Evolutionary conservation across 2,888 invertebrate genomes (phyloP).

Genomic region (Papilio elwesi): DNA sequence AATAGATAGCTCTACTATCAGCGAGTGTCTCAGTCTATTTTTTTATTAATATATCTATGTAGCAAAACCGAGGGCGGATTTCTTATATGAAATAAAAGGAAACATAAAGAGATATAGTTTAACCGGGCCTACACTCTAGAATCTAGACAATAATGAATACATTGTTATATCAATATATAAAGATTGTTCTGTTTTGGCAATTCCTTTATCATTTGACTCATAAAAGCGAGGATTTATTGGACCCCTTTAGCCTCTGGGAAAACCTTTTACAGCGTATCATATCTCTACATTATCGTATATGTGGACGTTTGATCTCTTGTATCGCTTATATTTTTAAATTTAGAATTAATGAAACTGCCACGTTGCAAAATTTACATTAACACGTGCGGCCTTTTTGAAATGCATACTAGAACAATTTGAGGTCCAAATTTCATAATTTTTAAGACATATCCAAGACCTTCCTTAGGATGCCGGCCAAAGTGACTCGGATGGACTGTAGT

Average conservation of each 20-base stretch:
- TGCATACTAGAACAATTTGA: no score
- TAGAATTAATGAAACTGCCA: not conserved
- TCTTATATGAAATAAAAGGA: no score
- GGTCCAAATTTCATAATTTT: no score
- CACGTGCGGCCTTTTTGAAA: not conserved
- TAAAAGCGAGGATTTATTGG: not conserved
- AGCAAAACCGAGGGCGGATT: no score
- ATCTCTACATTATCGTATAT: not conserved
- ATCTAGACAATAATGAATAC: not conserved
- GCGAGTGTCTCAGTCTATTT: no score
- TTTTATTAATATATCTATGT: no score
- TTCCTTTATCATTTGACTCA: slow-evolving; percentile 28
- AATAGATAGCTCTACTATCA: no score
- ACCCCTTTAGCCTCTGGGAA: not conserved
- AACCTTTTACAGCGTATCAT: slow-evolving; percentile 2
- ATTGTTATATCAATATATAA: slow-evolving; percentile 19
- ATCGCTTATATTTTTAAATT: not conserved
- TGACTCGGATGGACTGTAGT: no score
- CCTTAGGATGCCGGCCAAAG: no score
- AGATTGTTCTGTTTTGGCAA: slow-evolving; percentile 31
- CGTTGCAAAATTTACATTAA: not conserved
- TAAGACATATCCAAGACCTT: no score
- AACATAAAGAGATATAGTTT: no score
- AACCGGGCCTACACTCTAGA: no score
- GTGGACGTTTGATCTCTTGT: slow-evolving; percentile 1